Base-by-base conservation (phyloP, 2,113 vertebrate genomes). In the Bufo gargarizans region DNA sequence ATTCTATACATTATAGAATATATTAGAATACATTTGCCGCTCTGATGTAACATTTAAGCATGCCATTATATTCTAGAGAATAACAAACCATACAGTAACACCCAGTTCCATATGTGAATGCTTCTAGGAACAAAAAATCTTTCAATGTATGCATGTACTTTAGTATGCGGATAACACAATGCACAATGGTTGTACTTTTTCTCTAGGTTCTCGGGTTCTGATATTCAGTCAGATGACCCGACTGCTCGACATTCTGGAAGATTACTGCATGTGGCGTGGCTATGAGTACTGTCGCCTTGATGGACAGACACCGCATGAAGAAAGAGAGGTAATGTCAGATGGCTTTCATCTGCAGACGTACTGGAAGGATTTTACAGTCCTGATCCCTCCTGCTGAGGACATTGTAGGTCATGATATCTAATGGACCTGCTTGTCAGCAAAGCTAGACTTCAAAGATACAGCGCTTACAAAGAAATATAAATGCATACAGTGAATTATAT, bases 181-280 rank as follows among this genome's bases (percentile, higher is more conserved):
- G 45, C 22, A 10, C 50, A 43, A 71, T 53, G n/a, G 56, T 76
- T 85, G 43, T 76, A 20, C 11, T 85, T 76, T 16, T 59, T 55
- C 69, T 85, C 45, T 69, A 97, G 97, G 95, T 91, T 97, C 97
- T 76, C 94, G 96, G 87, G 96, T 97, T 77, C 94, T 97, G 6
- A 94, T 97, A 86, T 97, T 97, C 88, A 97, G 96, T 89, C 97
- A 97, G 91, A 97, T 97, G 97, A 97, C 96, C 76, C 96, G 96
- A 4, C 92, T 97, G 80, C 90, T 97, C 90, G 97, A 97, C 91
- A 97, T 97, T 90, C 89, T 97, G 93, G 97, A 97, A 85, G 97
- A 97, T 90, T 97, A 96, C 89, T 97, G 97, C 91, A 97, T 97
- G 97, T 97, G 97, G 97, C 95, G 95, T 90, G 96, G 96, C 0